Percentiles rank a stretch among this genome's conserved stretches.
Evolutionary conservation across 2,797 vertebrate species (phyloP).

Genomic region (Gadopsis marmoratus): DNA sequence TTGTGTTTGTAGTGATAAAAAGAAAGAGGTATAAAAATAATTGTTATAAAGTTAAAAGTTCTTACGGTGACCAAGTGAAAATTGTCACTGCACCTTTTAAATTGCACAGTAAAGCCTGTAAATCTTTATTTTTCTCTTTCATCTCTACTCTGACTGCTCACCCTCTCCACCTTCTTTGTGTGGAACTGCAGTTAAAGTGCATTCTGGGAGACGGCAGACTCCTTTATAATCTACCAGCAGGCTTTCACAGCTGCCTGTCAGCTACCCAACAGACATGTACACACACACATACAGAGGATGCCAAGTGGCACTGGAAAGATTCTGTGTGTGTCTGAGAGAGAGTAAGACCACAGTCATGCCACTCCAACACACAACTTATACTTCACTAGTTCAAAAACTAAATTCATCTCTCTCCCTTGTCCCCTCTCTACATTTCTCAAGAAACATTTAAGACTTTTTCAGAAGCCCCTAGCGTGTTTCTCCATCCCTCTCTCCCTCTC

Average conservation of each 20-base stretch:
- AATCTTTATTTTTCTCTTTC: conserved; percentile 11
- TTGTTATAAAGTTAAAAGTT: not conserved
- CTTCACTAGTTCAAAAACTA: conserved; percentile 7
- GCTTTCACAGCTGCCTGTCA: conserved; percentile 91
- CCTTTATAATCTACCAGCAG: conserved; percentile 97
- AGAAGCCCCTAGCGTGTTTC: conserved; percentile 42
- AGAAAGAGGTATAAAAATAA: not conserved
- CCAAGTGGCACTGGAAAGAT: conserved; percentile 52
- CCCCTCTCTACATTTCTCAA: conserved; percentile 23
- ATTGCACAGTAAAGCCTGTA: not conserved
- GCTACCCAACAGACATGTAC: conserved; percentile 55
- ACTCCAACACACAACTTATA: conserved; percentile 15
- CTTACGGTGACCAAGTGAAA: conserved; percentile 1
- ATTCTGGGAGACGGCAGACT: conserved; percentile 93
- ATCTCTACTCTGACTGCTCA: conserved; percentile 3
- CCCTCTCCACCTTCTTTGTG: conserved; percentile 25
- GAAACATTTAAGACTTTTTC: conserved; percentile 42
- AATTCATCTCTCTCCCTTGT: conserved; percentile 5
- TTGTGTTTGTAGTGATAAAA: conserved; percentile 13
- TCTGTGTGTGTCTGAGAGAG: conserved; percentile 32
- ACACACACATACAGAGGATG: conserved; percentile 47
- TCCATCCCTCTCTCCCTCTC: conserved; percentile 43
- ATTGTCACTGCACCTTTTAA: not conserved
- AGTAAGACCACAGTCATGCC: conserved; percentile 28
- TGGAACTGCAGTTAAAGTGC: conserved; percentile 89